Evolutionary conservation across 2,113 vertebrate genomes (phyloP).

Genomic region (Thinocorus orbignyianus): DNA sequence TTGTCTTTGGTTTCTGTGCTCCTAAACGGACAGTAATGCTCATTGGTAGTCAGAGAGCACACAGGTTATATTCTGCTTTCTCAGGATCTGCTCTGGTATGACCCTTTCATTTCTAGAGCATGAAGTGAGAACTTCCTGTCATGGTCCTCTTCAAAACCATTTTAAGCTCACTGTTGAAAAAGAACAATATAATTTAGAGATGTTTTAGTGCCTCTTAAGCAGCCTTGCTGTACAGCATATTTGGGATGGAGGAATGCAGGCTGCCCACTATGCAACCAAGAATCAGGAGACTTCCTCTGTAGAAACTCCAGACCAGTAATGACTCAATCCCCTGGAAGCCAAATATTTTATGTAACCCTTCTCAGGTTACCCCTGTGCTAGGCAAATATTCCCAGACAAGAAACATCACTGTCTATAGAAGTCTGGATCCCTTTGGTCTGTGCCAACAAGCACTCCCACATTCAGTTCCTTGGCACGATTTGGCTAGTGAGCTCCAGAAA

Average conservation of each 20-base stretch:
- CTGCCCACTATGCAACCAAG: rapidly evolving
- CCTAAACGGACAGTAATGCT: not conserved
- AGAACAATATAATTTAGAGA: not conserved
- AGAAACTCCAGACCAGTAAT: not conserved
- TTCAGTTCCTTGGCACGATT: not conserved
- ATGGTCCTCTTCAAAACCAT: not conserved
- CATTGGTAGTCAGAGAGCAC: not conserved
- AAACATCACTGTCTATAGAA: not conserved
- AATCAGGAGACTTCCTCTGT: not conserved
- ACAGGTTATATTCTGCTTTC: not conserved
- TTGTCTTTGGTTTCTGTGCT: not conserved
- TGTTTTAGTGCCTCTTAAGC: not conserved
- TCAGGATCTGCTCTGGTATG: not conserved
- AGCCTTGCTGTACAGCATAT: not conserved
- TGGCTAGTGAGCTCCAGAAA: not conserved
- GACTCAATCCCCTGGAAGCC: not conserved
- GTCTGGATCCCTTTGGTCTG: not conserved
- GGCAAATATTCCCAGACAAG: not conserved
- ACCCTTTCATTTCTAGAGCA: not conserved
- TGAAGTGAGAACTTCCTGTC: not conserved
- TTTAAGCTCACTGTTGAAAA: not conserved
- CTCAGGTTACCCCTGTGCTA: not conserved
- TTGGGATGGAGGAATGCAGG: not conserved
- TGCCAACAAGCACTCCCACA: not conserved
- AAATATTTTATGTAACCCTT: not conserved